phyloP scores from a whole-genome alignment of 1,140 invertebrate species.

The Drosophila guanche region DNA sequence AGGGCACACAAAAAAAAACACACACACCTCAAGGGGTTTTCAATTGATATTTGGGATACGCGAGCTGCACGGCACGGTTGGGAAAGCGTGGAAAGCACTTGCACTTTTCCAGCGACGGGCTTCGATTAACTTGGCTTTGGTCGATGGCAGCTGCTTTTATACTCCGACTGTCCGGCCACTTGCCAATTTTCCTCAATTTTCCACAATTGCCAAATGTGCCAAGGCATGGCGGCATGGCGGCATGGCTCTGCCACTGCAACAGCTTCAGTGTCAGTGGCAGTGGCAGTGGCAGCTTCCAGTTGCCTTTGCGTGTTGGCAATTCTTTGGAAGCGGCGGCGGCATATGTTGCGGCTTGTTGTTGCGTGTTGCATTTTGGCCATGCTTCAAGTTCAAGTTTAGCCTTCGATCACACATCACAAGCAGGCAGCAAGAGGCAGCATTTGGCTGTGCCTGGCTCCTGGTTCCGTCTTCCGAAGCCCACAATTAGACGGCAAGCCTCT shows the following conservation, averaged over 20 bases:
- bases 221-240: constrained; percentile 5
- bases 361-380: constrained; percentile 53
- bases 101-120: constrained; percentile 66
- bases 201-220: not conserved
- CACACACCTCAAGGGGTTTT: constrained; percentile 35
- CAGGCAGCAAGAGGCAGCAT: not conserved
- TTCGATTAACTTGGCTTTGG: constrained; percentile 66
- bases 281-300: no score
- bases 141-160: constrained; percentile 58
- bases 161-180: constrained; percentile 7
- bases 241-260: constrained; percentile 27
- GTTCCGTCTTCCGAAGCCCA: constrained; percentile 73
- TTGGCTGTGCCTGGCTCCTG: not conserved
- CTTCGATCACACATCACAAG: constrained; percentile 4
- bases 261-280: no score
- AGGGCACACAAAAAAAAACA: not conserved
- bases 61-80: not conserved
- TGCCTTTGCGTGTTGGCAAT: constrained; percentile 23
- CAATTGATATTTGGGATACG: not conserved
- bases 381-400: constrained; percentile 76
- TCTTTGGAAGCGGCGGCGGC: constrained; percentile 10
- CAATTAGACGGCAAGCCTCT: constrained; percentile 56
- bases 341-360: constrained; percentile 6
- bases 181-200: constrained; percentile 1
- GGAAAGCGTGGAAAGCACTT: constrained; percentile 33